Evolutionary conservation across 2,888 invertebrate genomes (phyloP).

Genomic region (Dynastes hyllus): DNA sequence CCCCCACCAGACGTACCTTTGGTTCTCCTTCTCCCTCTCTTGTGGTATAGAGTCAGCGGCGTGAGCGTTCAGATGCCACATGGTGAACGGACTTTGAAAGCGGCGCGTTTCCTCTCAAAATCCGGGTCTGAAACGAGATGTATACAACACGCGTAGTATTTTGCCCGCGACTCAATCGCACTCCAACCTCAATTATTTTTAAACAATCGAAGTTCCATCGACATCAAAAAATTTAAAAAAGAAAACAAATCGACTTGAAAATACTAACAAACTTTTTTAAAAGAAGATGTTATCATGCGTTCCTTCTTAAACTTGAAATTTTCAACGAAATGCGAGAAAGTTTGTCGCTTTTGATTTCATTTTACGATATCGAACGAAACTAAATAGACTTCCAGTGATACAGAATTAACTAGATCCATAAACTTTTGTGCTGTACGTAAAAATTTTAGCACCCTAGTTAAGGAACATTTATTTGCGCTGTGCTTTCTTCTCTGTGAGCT

Average conservation of each 20-base stretch:
- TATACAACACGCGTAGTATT: slow-evolving; percentile 33
- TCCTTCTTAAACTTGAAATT: neutral
- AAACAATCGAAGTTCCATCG: slow-evolving; percentile 24
- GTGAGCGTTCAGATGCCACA: slow-evolving; percentile 53
- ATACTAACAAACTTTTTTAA: neutral
- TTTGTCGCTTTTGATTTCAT: neutral
- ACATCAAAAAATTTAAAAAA: neutral
- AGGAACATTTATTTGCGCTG: slow-evolving; percentile 36
- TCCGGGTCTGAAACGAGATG: slow-evolving; percentile 24
- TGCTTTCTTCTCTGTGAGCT: slow-evolving; percentile 35
- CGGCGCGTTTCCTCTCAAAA: slow-evolving; percentile 32
- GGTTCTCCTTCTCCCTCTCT: slow-evolving; percentile 58
- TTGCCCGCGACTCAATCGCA: slow-evolving; percentile 6
- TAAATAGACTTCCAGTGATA: slow-evolving; percentile 14
- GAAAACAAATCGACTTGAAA: neutral
- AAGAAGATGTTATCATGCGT: neutral
- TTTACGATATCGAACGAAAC: slow-evolving; percentile 4
- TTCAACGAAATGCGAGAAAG: too few species aligned
- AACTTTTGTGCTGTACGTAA: slow-evolving; percentile 22
- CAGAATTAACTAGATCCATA: slow-evolving; percentile 1
- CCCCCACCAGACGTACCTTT: slow-evolving; percentile 50
- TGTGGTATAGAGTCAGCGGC: slow-evolving; percentile 58
- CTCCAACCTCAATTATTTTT: slow-evolving; percentile 2
- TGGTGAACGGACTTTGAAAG: slow-evolving; percentile 43
- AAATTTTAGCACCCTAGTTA: slow-evolving; percentile 24